Evolutionary conservation across 1,140 invertebrate genomes (phyloP), one percentile per base, ranked within the genome.

Genomic region (Drosophila nasuta): DNA sequence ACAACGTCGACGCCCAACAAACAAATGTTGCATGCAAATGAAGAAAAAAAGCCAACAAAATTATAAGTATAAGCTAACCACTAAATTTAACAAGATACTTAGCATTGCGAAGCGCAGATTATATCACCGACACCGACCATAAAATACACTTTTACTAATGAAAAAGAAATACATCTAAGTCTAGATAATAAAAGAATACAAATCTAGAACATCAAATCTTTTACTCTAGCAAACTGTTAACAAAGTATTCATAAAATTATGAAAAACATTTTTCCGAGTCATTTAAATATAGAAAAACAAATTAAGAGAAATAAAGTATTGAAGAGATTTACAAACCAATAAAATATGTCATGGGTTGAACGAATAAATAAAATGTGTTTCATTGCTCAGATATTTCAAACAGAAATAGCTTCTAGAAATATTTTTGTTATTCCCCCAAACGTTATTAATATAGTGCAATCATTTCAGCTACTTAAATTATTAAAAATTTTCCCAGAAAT

Each of bases 21-120:
- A 65, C 76, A 79, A 87, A 87, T 87, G 82, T 88, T 87, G 80
- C 82, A 87, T 88, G 82, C 82, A 81, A 86, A 86, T 86, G 63
- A 67, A 68, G 41, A 51, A 56, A 60, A 11, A 20, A 48, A 62
- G 17, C 20, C 20, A 25, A 4, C 20, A 0, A 25, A 25, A 25
- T 25, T 25, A 51, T 10, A 15, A 70, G 11, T 5, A 46, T 33
- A 58, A 54, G 72, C 51, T 51, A 28, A 67, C 5, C 25, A 54
- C 49, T 66, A 28, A 59, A 52, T 10, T 38, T 46, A 60, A 59
- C 54, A 62, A 60, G 62, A 51, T 70, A 63, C 54, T 64, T 65
- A 69, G 20, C 51, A 57, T 41, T n/a, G 17, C 15, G 7, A 25
- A 38, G 8, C 7, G 10, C 1, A 6, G 8, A 10, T 17, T 25